Evolutionary conservation across 1,140 invertebrate genomes (phyloP).

Genomic region (Tetranychus urticae): DNA sequence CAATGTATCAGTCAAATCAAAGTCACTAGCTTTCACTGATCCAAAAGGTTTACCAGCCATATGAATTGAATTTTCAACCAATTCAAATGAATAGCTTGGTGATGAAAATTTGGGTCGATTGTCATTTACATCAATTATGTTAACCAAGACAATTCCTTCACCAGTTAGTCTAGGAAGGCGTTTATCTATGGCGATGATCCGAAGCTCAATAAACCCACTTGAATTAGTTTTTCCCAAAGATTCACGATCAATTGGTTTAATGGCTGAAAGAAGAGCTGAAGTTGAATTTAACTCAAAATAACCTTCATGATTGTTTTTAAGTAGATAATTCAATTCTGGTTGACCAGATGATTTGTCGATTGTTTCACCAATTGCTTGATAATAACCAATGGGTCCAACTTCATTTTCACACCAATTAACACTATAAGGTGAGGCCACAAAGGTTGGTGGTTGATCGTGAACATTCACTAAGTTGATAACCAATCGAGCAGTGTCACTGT

Average conservation of each 20-base stretch:
- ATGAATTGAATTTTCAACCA: conserved; percentile 39
- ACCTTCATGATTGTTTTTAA: conserved; percentile 70
- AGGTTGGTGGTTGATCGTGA: conserved; percentile 80
- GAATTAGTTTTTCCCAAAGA: conserved; percentile 1
- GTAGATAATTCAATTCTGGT: conserved; percentile 59
- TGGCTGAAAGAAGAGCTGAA: conserved; percentile 56
- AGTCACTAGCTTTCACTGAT: conserved; percentile 8
- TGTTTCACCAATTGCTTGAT: neutral
- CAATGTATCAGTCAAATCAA: conserved; percentile 3
- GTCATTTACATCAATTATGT: conserved; percentile 76
- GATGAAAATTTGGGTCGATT: conserved; percentile 43
- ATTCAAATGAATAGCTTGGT: conserved; percentile 34
- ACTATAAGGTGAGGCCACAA: conserved; percentile 66
- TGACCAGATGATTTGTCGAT: conserved; percentile 29
- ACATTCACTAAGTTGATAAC: conserved; percentile 50
- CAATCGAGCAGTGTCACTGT: conserved; percentile 40
- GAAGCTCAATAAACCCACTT: neutral
- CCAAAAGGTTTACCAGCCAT: neutral
- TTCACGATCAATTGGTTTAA: conserved; percentile 58
- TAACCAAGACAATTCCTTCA: conserved; percentile 55
- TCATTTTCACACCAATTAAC: conserved; percentile 60
- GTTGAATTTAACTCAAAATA: conserved; percentile 57
- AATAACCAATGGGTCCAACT: neutral
- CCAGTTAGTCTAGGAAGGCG: conserved; percentile 66
- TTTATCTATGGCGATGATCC: conserved; percentile 1